phyloP scores from a whole-genome alignment of 1,140 invertebrate genomes.

The Bombus confusus region DNA sequence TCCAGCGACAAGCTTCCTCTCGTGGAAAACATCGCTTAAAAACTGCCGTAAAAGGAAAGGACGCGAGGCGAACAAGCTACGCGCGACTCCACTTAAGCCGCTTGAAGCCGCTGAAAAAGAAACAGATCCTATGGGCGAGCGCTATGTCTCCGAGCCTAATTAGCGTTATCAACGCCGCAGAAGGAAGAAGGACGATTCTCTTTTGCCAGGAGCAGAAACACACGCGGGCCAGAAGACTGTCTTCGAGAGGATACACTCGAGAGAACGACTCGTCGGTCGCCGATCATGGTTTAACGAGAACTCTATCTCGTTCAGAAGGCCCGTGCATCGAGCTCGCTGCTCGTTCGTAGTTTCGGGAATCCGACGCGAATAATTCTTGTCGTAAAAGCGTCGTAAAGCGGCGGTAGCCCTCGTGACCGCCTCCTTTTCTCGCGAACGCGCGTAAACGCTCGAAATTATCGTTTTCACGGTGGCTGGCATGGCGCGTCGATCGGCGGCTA shows the following conservation, averaged over 20 bases:
- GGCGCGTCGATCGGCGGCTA: constrained; percentile 7
- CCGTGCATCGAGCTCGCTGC: constrained; percentile 14
- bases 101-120: constrained; percentile 36
- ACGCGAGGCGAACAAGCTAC: constrained; percentile 10
- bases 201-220: neutral
- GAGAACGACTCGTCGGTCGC: no score
- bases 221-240: neutral
- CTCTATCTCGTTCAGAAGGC: neutral
- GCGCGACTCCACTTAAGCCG: constrained; percentile 35
- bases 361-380: constrained; percentile 57
- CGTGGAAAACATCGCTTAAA: constrained; percentile 21
- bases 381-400: constrained; percentile 69
- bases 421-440: constrained; percentile 60
- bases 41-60: constrained; percentile 14
- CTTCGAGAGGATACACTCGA: constrained; percentile 19
- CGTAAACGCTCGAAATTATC: constrained; percentile 73
- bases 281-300: constrained; percentile 45
- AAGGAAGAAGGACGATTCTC: constrained; percentile 10
- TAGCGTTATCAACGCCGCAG: constrained; percentile 60
- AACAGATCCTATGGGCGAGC: neutral
- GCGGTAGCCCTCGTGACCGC: constrained; percentile 35
- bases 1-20: neutral
- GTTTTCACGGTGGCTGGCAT: constrained; percentile 42
- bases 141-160: constrained; percentile 49
- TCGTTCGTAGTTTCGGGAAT: constrained; percentile 70